Base-by-base conservation (phyloP, 2,888 invertebrate species). In the Diaphora mendica region DNA sequence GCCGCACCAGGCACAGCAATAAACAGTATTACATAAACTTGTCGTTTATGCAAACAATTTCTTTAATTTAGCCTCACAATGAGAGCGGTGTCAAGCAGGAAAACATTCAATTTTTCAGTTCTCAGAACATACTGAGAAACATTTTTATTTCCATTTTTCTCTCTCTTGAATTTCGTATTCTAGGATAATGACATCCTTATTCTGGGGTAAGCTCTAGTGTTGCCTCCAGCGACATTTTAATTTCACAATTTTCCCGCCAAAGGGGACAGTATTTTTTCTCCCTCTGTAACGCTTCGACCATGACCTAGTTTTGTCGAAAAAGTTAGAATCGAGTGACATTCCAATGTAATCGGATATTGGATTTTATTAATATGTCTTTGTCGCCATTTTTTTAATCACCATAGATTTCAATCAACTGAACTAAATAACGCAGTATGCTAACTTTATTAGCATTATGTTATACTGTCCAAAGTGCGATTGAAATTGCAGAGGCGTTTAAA, bases 181-280 rank as follows among this genome's bases (percentile, higher is more conserved):
- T 79, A 74, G 75, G 82, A 88, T 89, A 89, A 90, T 88, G 89
- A 88, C 85, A 88, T 89, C 88, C 88, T 87, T 85, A 88, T 87
- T 86, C 83, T 71, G 82, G 79, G 80, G 82, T 55, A 86, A 86
- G 79, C 87, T 84, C 86, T 88, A 88, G 89, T 89, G 88, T 85
- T 85, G 90, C 89, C 87, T 86, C 80, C 86, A 85, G 91, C 88
- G 84, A 90, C 89, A 86, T 91, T 91, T 90, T 90, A 91, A 91
- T 91, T 89, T 87, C 83, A 84, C 87, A 78, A 81, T 78, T 81
- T 81, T 80, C 79, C 82, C 76, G 79, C 59, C 74, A 76, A 74
- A 68, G 70, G 79, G 85, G 85, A 85, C 85, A 87, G 82, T 83
- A 86, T 87, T 87, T 87, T 86, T 84, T 85, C 85, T 84, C 79